Base-by-base conservation (phyloP, 2,113 vertebrate species). In the Dromiciops gliroides region DNA sequence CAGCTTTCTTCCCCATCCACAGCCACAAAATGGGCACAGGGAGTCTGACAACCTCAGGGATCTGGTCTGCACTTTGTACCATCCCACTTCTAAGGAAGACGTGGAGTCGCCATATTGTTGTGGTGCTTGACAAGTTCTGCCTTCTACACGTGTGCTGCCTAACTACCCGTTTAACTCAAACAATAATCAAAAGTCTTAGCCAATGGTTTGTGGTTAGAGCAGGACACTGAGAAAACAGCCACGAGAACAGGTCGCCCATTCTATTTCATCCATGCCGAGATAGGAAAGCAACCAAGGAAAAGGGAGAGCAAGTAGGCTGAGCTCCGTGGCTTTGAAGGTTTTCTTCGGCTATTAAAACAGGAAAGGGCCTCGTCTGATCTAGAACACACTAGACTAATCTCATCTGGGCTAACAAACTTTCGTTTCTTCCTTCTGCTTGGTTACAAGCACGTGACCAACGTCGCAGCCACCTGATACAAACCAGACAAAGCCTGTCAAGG, bases 51-150 rank as follows among this genome's bases (percentile, higher is more conserved):
- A n/a, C n/a, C n/a, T n/a, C n/a, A n/a, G n/a, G 7, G 8, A 25
- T 48, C 8, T 5, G 67, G 10, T 37, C 19, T 89, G 90, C 51
- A 1, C 37, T 24, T 88, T 0, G 51, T 48, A 56, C 47, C 44
- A 47, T 10, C 0, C 48, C 28, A 50, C 92, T 90, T 95, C 88
- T 50, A 75, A 47, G 52, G 89, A 96, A 94, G 88, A 92, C 48
- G 44, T 56, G 50, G 10, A 75, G 44, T 88, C 89, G 89, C 23
- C 19, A 1, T 90, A 44, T 93, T 44, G 89, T 50, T 44, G 51
- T 51, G 31, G 89, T 51, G 26, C 48, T 89, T 89, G 47, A 93
- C 23, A 53, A 67, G 52, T 96, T 96, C 75, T 49, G 28, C 51
- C 89, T 89, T 51, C 67, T 25, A 50, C 51, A 49, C 48, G 7